These are phyloP conservation scores for Nemapogon koenigi DNA, from an alignment of 2,888 invertebrate genomes.

Conservation along the genomic window DNA sequence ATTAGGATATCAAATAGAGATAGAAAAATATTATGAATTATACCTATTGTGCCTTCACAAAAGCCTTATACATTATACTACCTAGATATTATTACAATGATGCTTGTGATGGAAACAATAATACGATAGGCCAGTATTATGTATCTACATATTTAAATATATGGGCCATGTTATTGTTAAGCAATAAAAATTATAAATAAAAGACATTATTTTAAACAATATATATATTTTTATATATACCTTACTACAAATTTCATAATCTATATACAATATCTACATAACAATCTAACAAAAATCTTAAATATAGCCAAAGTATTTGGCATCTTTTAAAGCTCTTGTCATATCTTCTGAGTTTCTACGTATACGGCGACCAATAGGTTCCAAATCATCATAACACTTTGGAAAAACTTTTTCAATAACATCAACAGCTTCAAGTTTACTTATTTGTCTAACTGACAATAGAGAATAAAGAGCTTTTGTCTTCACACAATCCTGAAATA, in stretches of 20 bases:
- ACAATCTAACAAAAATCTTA: conserved; percentile 21
- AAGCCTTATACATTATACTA: background rate
- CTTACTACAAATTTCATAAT: background rate
- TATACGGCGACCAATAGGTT: conserved; percentile 85
- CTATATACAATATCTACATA: conserved; percentile 9
- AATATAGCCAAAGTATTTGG: conserved; percentile 80
- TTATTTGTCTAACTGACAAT: conserved; percentile 79
- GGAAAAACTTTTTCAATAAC: conserved; percentile 88
- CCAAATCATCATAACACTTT: conserved; percentile 90
- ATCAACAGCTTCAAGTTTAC: conserved; percentile 71
- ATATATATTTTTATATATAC: conserved; percentile 32
- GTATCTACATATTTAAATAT: conserved; percentile 1
- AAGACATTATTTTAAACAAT: conserved; percentile 61
- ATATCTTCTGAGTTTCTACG: conserved; percentile 79
- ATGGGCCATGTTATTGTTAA: conserved; percentile 34
- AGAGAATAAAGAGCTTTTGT: conserved; percentile 86
- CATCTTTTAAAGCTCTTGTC: conserved; percentile 77
- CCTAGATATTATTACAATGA: background rate
- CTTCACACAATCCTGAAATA: conserved; percentile 83
- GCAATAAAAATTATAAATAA: conserved; percentile 50
- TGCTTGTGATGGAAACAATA: background rate
- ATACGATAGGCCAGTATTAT: conserved; percentile 9
- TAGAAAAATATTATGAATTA: too few relatives aligned
- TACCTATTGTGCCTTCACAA: conserved; percentile 4
- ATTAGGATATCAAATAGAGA: too few relatives aligned